Conservation (phyloP, 1,140 invertebrate species). For the Lordiphosa mommai region DNA sequence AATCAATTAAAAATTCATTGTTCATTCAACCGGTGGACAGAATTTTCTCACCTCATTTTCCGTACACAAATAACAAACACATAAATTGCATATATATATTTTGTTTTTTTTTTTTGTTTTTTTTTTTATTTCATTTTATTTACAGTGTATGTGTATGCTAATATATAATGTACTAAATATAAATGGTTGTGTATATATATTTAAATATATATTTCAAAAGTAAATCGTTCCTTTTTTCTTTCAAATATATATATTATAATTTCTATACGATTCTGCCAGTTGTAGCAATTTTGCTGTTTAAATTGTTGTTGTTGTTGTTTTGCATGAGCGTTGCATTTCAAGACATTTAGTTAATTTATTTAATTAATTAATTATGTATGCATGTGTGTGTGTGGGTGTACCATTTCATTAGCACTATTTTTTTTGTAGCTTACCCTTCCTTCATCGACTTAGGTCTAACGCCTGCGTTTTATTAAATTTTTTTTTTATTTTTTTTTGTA, state of each 20-base stretch:
- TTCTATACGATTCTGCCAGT: constrained; percentile 41
- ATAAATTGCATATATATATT: too few species aligned
- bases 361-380: constrained; percentile 38
- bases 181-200: constrained; percentile 67
- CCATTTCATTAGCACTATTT: constrained; percentile 55
- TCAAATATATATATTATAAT: constrained; percentile 24
- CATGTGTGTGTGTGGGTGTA: constrained; percentile 29
- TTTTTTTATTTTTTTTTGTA: constrained; percentile 1
- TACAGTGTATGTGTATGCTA: constrained; percentile 77
- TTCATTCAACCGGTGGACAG: too few species aligned
- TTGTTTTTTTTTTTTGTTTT: constrained; percentile 11
- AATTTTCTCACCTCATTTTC: too few species aligned
- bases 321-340: constrained; percentile 46
- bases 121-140: constrained; percentile 73
- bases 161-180: constrained; percentile 75
- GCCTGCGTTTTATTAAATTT: constrained; percentile 22
- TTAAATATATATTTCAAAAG: constrained; percentile 69
- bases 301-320: constrained; percentile 43
- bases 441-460: constrained; percentile 32
- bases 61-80: too few species aligned
- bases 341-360: constrained; percentile 52
- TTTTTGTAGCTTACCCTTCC: constrained; percentile 52
- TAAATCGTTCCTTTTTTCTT: constrained; percentile 64
- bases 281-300: constrained; percentile 23
- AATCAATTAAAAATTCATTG: too few species aligned